Evolutionary conservation across 1,140 invertebrate species (phyloP).

Genomic region (Chlorops oryzae): DNA sequence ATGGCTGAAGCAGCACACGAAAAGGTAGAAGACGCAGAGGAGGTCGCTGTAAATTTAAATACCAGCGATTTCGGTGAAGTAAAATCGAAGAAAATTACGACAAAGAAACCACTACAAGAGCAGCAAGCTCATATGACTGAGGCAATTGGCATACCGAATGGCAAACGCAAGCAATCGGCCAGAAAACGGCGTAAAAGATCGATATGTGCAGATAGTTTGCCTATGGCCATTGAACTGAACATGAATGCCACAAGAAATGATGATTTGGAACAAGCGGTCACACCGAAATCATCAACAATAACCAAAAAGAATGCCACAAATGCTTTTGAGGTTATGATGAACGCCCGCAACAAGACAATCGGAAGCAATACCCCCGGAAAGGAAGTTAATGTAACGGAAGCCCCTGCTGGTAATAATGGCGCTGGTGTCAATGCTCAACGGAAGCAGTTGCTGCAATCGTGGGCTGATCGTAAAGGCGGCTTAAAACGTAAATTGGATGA

Average conservation of each 20-base stretch:
- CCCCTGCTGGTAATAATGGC: constrained; percentile 27
- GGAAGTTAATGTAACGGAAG: constrained; percentile 25
- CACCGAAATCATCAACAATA: constrained; percentile 1
- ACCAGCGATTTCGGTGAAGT: not conserved
- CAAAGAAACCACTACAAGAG: constrained; percentile 29
- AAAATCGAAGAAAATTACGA: constrained; percentile 9
- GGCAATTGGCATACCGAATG: too few relatives aligned
- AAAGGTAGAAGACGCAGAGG: not conserved
- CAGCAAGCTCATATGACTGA: constrained; percentile 31
- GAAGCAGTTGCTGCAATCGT: constrained; percentile 52
- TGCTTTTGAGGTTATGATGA: constrained; percentile 61
- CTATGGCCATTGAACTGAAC: too few relatives aligned
- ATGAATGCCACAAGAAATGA: constrained; percentile 11
- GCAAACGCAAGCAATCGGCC: too few relatives aligned
- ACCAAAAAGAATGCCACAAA: constrained; percentile 34
- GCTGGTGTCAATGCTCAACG: constrained; percentile 50
- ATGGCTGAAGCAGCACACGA: constrained; percentile 20
- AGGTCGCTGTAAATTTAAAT: not conserved
- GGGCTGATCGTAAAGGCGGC: constrained; percentile 55
- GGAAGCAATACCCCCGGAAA: constrained; percentile 57
- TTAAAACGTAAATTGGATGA: constrained; percentile 53
- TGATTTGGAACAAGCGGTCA: not conserved
- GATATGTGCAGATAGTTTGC: too few relatives aligned
- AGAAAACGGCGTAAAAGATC: too few relatives aligned
- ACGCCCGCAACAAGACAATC: constrained; percentile 55